These are phyloP conservation scores for Rhabdomys dilectus DNA, from an alignment of 2,113 vertebrate genomes.

Conservation along the genomic window DNA sequence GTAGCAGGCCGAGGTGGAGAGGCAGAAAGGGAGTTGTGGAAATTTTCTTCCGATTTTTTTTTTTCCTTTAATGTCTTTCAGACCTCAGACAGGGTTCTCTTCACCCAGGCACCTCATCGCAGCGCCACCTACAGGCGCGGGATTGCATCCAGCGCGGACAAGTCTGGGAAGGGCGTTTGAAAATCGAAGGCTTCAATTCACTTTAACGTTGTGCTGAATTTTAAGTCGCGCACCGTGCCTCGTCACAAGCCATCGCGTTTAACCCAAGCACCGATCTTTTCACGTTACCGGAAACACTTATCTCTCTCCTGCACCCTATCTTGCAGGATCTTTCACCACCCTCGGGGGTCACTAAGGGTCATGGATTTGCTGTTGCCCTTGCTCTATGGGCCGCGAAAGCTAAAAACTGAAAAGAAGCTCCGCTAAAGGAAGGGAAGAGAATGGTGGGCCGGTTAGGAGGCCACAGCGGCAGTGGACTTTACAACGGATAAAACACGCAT, in stretches of 20 bases:
- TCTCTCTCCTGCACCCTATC: background rate
- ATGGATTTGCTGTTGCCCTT: background rate
- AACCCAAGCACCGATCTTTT: background rate
- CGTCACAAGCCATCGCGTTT: background rate
- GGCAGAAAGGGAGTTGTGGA: background rate
- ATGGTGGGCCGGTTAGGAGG: no score
- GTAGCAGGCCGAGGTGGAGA: background rate
- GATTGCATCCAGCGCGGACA: background rate
- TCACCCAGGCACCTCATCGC: background rate
- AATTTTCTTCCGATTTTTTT: background rate
- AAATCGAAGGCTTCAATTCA: background rate
- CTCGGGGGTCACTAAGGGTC: no score
- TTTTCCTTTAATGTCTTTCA: background rate
- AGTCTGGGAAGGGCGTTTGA: background rate
- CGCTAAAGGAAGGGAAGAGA: background rate
- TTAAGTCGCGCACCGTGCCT: background rate
- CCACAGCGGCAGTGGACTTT: background rate
- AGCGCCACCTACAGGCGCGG: constrained; percentile 74
- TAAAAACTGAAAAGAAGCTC: background rate
- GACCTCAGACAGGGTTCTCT: background rate
- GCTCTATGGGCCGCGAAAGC: background rate
- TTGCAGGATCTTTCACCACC: rapidly evolving
- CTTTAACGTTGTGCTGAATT: background rate
- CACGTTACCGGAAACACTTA: background rate
- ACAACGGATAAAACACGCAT: background rate